phyloP scores from a whole-genome alignment of 2,113 vertebrate genomes.

The Myotis yumanensis region DNA sequence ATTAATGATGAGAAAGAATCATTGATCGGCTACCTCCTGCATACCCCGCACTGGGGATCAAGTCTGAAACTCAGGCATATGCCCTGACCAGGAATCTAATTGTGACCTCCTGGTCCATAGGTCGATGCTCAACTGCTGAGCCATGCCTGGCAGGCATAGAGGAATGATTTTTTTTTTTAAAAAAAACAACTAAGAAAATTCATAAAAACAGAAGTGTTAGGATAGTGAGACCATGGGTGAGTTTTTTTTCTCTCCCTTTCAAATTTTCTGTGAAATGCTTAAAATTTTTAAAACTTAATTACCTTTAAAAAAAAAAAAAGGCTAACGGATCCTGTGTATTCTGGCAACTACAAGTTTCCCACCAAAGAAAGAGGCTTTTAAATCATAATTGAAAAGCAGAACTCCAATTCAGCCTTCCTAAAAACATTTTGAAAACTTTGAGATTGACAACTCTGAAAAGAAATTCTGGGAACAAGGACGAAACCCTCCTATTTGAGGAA shows the following conservation, averaged over 20 bases:
- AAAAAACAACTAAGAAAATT: neutral
- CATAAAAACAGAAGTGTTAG: neutral
- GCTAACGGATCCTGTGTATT: neutral
- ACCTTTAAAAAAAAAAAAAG: neutral
- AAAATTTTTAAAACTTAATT: neutral
- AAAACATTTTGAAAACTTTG: neutral
- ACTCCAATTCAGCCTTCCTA: neutral
- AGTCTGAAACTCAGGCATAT: no score
- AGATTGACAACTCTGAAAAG: slow-evolving; percentile 11
- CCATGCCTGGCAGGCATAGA: neutral
- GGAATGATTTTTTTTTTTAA: neutral
- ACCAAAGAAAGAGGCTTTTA: neutral
- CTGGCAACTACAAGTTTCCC: neutral
- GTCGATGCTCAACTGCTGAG: no score
- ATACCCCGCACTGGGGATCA: no score
- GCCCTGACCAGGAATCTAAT: no score
- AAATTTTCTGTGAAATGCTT: neutral
- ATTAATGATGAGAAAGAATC: no score
- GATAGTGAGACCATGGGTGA: neutral
- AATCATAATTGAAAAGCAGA: neutral
- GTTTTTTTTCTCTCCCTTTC: neutral
- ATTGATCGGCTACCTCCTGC: no score
- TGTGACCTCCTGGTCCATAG: no score
- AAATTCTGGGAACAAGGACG: slow-evolving; percentile 3
- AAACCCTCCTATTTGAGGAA: slow-evolving; percentile 19